Evolutionary conservation across 2,113 vertebrate species (phyloP).

Genomic region (Procavia capensis): DNA sequence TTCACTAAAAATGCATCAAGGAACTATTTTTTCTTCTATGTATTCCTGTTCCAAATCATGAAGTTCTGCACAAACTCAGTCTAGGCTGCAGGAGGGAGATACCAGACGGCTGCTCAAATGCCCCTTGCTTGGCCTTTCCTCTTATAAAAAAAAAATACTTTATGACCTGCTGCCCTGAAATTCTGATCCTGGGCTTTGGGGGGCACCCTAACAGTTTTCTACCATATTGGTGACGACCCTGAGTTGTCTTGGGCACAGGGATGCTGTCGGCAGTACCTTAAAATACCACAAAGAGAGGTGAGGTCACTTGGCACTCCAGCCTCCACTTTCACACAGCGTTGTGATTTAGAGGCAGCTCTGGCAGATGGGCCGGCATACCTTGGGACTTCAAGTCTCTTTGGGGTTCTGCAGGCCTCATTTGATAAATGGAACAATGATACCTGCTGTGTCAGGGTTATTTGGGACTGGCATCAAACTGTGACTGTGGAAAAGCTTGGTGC

Average conservation of each 20-base stretch:
- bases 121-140: constrained; percentile 52
- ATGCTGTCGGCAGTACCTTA: constrained; percentile 23
- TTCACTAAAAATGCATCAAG: constrained; percentile 45
- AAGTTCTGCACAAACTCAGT: constrained; percentile 54
- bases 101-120: constrained; percentile 22
- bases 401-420: background rate
- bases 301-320: background rate
- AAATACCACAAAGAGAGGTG: background rate
- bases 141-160: constrained; percentile 70
- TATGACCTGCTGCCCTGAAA: constrained; percentile 61
- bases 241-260: background rate
- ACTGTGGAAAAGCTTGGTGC: background rate
- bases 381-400: background rate
- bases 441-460: background rate
- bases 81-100: constrained; percentile 26
- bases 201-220: constrained; percentile 30
- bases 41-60: constrained; percentile 63
- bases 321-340: background rate
- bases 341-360: constrained; percentile 16
- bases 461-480: fast-evolving
- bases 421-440: background rate
- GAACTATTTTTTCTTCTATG: constrained; percentile 50
- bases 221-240: background rate
- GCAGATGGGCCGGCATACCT: background rate
- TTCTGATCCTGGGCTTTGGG: constrained; percentile 2